These are phyloP conservation scores for Gadopsis marmoratus DNA, from an alignment of 2,797 vertebrate genomes.

Conservation along the genomic window DNA sequence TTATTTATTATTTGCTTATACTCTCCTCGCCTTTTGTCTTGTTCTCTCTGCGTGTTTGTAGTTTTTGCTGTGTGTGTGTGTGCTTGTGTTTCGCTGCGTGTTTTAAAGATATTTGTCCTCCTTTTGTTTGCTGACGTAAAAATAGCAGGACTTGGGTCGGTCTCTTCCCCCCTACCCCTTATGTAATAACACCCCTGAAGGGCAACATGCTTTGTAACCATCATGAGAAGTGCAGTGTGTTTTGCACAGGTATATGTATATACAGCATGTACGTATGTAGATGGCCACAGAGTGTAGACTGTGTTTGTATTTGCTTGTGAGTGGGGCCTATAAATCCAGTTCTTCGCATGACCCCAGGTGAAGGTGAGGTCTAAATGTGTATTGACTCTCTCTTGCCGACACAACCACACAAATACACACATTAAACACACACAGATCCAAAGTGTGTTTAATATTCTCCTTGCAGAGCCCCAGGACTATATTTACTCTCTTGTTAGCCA, in stretches of 20 bases:
- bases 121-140: constrained; percentile 55
- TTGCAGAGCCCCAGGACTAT: constrained; percentile 43
- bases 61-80: constrained; percentile 8
- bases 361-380: constrained; percentile 37
- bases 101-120: constrained; percentile 46
- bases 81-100: constrained; percentile 10
- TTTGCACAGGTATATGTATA: constrained; percentile 26
- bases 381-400: neutral
- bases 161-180: constrained; percentile 33
- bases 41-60: constrained; percentile 11
- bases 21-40: neutral
- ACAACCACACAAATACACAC: neutral
- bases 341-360: constrained; percentile 35
- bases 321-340: constrained; percentile 17
- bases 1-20: constrained; percentile 40
- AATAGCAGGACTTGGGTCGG: constrained; percentile 54
- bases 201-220: constrained; percentile 39
- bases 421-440: neutral
- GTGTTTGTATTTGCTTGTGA: constrained; percentile 6
- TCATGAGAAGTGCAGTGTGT: constrained; percentile 38
- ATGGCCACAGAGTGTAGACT: neutral
- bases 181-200: constrained; percentile 63
- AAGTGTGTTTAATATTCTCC: constrained; percentile 44
- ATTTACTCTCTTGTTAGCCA: constrained; percentile 56
- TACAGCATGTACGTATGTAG: neutral